phyloP scores from a whole-genome alignment of 2,797 vertebrate species.

The Oreochromis grahami region DNA sequence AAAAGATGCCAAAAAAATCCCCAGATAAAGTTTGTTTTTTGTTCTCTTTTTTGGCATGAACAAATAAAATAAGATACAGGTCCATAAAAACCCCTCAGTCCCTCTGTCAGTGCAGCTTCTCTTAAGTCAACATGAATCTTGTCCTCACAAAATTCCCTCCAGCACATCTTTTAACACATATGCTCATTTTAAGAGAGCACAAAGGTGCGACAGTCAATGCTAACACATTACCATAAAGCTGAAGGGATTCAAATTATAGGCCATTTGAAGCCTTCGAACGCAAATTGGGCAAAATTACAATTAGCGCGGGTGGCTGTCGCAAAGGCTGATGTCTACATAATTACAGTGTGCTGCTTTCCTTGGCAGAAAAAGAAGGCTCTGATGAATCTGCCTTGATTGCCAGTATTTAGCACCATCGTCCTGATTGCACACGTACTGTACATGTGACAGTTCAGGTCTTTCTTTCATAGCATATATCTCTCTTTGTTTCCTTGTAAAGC shows the following conservation, averaged over 20 bases:
- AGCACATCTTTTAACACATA: conserved; percentile 7
- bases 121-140: not conserved
- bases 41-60: not conserved
- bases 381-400: conserved; percentile 80
- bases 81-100: not conserved
- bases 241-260: conserved; percentile 78
- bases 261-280: conserved; percentile 64
- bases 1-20: not conserved
- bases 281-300: conserved; percentile 81
- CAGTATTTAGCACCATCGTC: conserved; percentile 67
- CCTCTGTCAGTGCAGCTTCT: not conserved
- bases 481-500: not conserved
- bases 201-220: conserved; percentile 54
- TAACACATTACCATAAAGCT: conserved; percentile 74
- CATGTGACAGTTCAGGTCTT: conserved; percentile 48
- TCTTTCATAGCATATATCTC: not conserved
- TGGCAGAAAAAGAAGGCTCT: conserved; percentile 55
- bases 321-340: conserved; percentile 74
- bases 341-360: conserved; percentile 70
- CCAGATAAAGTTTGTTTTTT: not conserved
- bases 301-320: conserved; percentile 67
- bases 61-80: not conserved
- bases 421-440: conserved; percentile 58
- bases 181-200: conserved; percentile 26
- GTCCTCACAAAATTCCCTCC: not conserved